These are phyloP conservation scores for Adelognathus sp. DNA, from an alignment of 2,888 invertebrate species.

Conservation along the genomic window DNA sequence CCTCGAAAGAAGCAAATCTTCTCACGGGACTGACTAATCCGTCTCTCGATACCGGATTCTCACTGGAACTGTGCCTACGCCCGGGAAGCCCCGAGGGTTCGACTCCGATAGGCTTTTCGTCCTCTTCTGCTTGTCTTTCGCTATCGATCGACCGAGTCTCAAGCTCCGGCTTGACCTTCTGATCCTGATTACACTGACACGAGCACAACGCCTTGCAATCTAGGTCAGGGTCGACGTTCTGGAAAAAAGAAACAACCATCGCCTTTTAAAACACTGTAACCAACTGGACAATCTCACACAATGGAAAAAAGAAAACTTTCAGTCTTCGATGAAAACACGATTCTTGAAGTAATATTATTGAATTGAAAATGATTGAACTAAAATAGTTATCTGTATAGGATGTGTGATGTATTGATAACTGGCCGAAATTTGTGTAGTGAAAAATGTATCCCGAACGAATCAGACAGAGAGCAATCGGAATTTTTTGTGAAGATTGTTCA, in stretches of 20 bases:
- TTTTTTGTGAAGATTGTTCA: too few species aligned
- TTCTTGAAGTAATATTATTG: too few species aligned
- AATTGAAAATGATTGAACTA: too few species aligned
- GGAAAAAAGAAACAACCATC: conserved; percentile 25
- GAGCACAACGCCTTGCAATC: conserved; percentile 59
- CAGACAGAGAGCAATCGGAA: too few species aligned
- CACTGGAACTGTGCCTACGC: conserved; percentile 64
- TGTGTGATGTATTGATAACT: too few species aligned
- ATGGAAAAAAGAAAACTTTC: too few species aligned
- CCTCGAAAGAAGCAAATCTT: conserved; percentile 68
- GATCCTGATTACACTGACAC: conserved; percentile 60
- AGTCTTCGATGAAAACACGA: too few species aligned
- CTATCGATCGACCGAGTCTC: conserved; percentile 16
- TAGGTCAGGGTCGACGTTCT: conserved; percentile 61
- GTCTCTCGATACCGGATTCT: conserved; percentile 52
- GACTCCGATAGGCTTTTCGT: conserved; percentile 24
- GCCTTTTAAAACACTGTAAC: too few species aligned
- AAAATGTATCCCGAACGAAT: too few species aligned
- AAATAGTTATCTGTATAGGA: too few species aligned
- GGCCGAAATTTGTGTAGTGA: too few species aligned
- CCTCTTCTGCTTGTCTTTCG: background rate
- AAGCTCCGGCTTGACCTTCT: conserved; percentile 10
- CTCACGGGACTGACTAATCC: conserved; percentile 36
- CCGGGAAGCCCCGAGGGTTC: conserved; percentile 5
- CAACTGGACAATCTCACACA: too few species aligned